A percentile compares a stretch with the other conserved stretches of the same genome.
These are phyloP conservation scores for Ahaetulla prasina DNA, from an alignment of 2,113 vertebrate species.

Conservation along the genomic window DNA sequence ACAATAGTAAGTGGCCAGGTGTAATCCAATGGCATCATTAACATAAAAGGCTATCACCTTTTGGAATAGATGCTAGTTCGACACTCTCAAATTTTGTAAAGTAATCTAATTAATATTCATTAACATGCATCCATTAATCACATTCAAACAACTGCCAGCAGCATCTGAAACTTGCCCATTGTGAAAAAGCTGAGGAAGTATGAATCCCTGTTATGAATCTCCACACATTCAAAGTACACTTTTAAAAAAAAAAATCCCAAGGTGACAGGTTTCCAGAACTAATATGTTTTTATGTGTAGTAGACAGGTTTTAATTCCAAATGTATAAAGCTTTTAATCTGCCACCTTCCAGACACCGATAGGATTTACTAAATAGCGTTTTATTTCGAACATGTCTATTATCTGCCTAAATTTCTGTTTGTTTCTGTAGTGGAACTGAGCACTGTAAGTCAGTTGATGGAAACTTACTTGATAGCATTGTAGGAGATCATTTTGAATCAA, in stretches of 20 bases:
- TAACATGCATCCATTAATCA: slow-evolving; percentile 17
- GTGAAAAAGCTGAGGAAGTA: slow-evolving; percentile 22
- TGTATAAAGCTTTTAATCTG: not conserved
- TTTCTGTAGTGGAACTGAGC: not conserved
- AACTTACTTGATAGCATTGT: not conserved
- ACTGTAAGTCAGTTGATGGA: not conserved
- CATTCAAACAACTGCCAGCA: slow-evolving; percentile 24
- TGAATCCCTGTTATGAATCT: slow-evolving; percentile 7
- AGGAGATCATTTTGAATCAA: not conserved
- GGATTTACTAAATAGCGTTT: not conserved
- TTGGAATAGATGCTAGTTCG: not conserved
- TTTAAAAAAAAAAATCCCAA: slow-evolving; percentile 10
- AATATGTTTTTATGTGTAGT: slow-evolving; percentile 17
- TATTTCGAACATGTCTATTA: not conserved
- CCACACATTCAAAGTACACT: slow-evolving; percentile 13
- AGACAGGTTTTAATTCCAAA: slow-evolving; percentile 29
- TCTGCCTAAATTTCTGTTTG: not conserved
- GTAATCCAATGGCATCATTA: not conserved
- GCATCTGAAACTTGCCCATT: slow-evolving; percentile 4
- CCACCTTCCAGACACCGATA: not conserved
- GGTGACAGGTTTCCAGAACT: slow-evolving; percentile 8
- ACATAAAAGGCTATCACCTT: not conserved
- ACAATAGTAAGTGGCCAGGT: not conserved
- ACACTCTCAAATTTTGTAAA: slow-evolving; percentile 23
- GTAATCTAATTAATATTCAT: slow-evolving; percentile 33